Evolutionary conservation across 2,797 vertebrate species (phyloP).

Genomic region (Heterohyrax brucei): DNA sequence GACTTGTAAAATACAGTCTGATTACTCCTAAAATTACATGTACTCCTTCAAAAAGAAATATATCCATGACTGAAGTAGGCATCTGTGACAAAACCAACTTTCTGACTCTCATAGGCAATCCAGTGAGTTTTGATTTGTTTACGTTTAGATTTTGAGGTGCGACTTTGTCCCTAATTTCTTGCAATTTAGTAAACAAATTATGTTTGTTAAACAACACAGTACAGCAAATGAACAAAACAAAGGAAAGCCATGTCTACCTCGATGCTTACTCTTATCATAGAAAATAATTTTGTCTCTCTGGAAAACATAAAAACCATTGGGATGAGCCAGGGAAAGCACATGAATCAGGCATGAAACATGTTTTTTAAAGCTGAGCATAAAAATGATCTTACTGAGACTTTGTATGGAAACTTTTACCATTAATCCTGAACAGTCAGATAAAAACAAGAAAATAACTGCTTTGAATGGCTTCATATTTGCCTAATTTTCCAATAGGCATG

Average conservation of each 20-base stretch:
- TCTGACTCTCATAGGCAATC: neutral
- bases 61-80: neutral
- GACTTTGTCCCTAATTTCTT: neutral
- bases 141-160: neutral
- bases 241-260: neutral
- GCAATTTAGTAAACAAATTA: neutral
- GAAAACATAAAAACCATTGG: neutral
- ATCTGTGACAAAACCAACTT: slow-evolving; percentile 12
- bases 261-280: neutral
- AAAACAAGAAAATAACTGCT: slow-evolving; percentile 11
- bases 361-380: neutral
- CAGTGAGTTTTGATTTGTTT: neutral
- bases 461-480: neutral
- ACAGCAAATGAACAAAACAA: neutral
- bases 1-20: slow-evolving; percentile 69
- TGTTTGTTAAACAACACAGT: neutral
- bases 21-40: slow-evolving; percentile 71
- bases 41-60: slow-evolving; percentile 59
- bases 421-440: slow-evolving; percentile 2
- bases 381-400: slow-evolving; percentile 17
- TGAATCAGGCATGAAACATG: neutral
- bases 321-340: neutral
- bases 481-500: neutral
- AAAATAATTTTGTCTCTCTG: neutral
- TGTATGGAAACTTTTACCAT: neutral